These are phyloP conservation scores for Thalpophila matura DNA, from an alignment of 2,888 invertebrate species.

Conservation along the genomic window DNA sequence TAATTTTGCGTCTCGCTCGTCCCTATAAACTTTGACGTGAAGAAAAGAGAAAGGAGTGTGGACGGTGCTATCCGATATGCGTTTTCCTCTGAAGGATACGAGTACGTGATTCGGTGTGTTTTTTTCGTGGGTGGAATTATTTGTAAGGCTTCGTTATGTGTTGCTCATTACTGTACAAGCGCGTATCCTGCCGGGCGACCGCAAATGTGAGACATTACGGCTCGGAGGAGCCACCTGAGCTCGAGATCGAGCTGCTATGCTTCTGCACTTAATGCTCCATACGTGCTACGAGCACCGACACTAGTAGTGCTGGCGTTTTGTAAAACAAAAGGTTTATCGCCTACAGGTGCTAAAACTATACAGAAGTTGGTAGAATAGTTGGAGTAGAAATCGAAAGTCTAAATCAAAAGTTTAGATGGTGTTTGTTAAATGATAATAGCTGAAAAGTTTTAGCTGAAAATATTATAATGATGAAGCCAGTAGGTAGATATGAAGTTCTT, in stretches of 20 bases:
- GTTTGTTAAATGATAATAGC: background rate
- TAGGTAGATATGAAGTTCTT: no score
- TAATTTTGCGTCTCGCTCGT: slow-evolving; percentile 76
- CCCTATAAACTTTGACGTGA: slow-evolving; percentile 43
- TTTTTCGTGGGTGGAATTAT: slow-evolving; percentile 90
- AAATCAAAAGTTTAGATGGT: background rate
- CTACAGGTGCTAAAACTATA: slow-evolving; percentile 45
- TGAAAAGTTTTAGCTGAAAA: background rate
- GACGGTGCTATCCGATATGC: slow-evolving; percentile 87
- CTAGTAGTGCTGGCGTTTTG: slow-evolving; percentile 61
- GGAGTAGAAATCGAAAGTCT: background rate
- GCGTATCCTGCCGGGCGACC: slow-evolving; percentile 88
- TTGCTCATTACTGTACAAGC: slow-evolving; percentile 90
- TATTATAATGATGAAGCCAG: background rate
- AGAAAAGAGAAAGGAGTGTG: slow-evolving; percentile 74
- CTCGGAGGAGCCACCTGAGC: slow-evolving; percentile 81
- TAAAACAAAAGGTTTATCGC: slow-evolving; percentile 68
- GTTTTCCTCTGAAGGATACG: slow-evolving; percentile 89
- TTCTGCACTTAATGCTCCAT: slow-evolving; percentile 77
- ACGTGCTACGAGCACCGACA: slow-evolving; percentile 76
- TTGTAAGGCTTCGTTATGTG: slow-evolving; percentile 90
- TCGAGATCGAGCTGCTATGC: slow-evolving; percentile 69
- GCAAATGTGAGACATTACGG: slow-evolving; percentile 88
- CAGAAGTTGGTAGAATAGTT: slow-evolving; percentile 5
- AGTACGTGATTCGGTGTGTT: slow-evolving; percentile 89